Evolutionary conservation across 2,797 vertebrate genomes (phyloP).

Genomic region (Mionectes olivaceus): DNA sequence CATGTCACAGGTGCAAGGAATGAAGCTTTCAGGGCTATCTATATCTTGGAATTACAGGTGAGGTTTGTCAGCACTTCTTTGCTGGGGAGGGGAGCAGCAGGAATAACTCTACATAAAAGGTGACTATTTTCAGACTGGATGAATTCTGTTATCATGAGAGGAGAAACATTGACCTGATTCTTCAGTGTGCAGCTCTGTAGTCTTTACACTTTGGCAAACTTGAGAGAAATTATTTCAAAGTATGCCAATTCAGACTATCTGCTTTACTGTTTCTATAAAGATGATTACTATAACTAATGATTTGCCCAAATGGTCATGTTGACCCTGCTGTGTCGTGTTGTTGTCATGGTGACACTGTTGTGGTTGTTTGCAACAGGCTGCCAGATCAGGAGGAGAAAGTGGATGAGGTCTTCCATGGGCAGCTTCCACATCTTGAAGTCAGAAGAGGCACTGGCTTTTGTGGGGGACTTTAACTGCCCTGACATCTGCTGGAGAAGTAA

Average conservation of each 20-base stretch:
- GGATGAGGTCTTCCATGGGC: neutral
- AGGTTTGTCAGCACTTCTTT: neutral
- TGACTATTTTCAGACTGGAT: neutral
- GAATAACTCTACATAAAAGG: neutral
- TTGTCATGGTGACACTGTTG: neutral
- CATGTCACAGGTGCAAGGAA: neutral
- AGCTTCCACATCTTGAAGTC: neutral
- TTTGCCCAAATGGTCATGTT: neutral
- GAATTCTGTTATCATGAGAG: neutral
- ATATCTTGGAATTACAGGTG: neutral
- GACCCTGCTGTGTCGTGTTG: neutral
- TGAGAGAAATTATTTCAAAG: neutral
- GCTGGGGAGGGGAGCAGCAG: neutral
- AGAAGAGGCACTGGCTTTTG: rapidly evolving
- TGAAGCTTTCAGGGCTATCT: neutral
- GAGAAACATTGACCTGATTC: neutral
- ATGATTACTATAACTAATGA: neutral
- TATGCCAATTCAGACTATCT: neutral
- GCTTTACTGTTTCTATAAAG: neutral
- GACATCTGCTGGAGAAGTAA: neutral
- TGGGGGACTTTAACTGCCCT: neutral
- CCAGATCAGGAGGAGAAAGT: neutral
- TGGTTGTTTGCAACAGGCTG: neutral
- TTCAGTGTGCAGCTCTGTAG: neutral
- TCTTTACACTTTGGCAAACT: neutral